Conservation (phyloP, 2,888 invertebrate species). For the Gastrophysa polygoni region DNA sequence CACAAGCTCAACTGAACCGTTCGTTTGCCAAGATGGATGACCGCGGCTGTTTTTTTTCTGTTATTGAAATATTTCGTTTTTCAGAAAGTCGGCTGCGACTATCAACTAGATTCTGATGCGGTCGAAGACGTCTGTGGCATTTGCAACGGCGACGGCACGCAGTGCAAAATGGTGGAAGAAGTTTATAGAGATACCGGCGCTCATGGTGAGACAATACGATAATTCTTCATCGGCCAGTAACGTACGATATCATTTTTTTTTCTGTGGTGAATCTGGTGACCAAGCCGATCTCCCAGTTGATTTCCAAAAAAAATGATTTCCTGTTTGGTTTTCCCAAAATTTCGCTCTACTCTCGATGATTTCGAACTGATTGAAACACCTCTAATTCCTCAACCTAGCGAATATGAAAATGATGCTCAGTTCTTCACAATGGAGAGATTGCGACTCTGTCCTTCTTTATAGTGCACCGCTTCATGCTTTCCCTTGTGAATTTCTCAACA, state of each 20-base stretch:
- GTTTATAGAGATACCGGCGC: constrained; percentile 58
- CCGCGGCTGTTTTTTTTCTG: not conserved
- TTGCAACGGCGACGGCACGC: constrained; percentile 71
- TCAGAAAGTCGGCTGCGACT: constrained; percentile 72
- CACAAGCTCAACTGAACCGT: not conserved
- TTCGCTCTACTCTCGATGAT: too few relatives aligned
- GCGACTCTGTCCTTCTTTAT: too few relatives aligned
- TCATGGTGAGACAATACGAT: constrained; percentile 21
- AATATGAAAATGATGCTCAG: too few relatives aligned
- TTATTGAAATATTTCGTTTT: constrained; percentile 15
- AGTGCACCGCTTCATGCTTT: too few relatives aligned
- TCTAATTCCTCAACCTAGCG: too few relatives aligned
- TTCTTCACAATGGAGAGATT: too few relatives aligned
- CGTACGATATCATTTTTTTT: not conserved
- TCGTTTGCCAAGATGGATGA: not conserved
- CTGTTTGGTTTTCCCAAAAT: too few relatives aligned
- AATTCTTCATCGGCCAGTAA: not conserved
- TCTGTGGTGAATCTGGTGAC: too few relatives aligned
- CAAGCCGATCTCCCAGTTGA: too few relatives aligned
- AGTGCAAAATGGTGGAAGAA: constrained; percentile 65
- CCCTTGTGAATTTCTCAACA: too few relatives aligned
- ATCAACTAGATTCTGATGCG: constrained; percentile 67
- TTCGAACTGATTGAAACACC: too few relatives aligned
- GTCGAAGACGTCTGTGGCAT: constrained; percentile 71
- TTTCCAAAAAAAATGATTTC: too few relatives aligned